Percentiles rank a stretch among this genome's conserved stretches.
phyloP scores from a whole-genome alignment of 2,113 vertebrate genomes.

The Thamnaconus septentrionalis region DNA sequence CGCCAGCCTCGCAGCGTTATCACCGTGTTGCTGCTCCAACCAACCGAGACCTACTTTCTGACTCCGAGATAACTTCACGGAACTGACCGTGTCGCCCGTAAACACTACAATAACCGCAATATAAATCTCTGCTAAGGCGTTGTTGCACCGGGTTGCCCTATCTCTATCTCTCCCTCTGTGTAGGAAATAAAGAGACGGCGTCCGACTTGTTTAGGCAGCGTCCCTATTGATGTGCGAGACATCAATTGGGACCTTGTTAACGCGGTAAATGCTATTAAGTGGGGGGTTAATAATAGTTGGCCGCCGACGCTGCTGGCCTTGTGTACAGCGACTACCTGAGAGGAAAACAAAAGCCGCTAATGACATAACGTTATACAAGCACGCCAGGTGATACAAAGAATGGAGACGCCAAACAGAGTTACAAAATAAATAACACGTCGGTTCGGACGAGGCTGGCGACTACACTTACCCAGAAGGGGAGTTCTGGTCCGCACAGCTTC shows the following conservation, averaged over 20 bases:
- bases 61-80: too few relatives aligned
- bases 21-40: too few relatives aligned
- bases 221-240: not conserved
- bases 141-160: too few relatives aligned
- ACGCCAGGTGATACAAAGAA: not conserved
- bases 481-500: conserved; percentile 70
- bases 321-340: conserved; percentile 13
- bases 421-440: not conserved
- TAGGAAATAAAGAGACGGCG: not conserved
- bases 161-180: too few relatives aligned
- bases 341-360: conserved; percentile 13
- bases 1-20: too few relatives aligned
- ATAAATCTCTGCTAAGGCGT: too few relatives aligned
- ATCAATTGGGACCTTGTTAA: conserved; percentile 39
- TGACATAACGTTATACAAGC: not conserved
- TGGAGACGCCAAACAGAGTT: not conserved
- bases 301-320: not conserved
- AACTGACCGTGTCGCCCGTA: too few relatives aligned
- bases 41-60: too few relatives aligned
- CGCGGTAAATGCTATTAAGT: conserved; percentile 44
- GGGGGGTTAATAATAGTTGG: conserved; percentile 30
- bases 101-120: too few relatives aligned
- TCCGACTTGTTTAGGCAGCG: not conserved
- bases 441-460: not conserved
- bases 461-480: conserved; percentile 77